Evolutionary conservation across 2,797 vertebrate species (phyloP).

Genomic region (Danio tinwini): DNA sequence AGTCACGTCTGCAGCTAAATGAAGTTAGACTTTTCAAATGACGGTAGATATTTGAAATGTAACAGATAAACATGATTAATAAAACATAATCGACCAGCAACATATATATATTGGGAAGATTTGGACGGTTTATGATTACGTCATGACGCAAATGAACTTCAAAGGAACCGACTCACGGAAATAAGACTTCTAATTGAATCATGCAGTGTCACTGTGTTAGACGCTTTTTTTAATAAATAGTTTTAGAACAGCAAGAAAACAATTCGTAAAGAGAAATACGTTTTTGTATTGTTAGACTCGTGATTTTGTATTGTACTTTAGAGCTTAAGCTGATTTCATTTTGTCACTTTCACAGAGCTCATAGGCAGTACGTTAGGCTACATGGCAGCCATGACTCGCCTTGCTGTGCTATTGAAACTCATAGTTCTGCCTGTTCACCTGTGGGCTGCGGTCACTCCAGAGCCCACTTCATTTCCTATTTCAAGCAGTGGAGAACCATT

Average conservation of each 20-base stretch:
- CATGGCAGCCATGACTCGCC: constrained; percentile 61
- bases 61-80: not conserved
- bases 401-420: constrained; percentile 63
- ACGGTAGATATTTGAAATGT: not conserved
- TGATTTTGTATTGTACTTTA: not conserved
- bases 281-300: not conserved
- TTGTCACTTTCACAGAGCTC: constrained; percentile 1
- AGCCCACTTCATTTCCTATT: constrained; percentile 54
- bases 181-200: too few relatives aligned
- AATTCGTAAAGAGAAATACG: not conserved
- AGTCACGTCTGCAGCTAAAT: not conserved
- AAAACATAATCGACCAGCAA: not conserved
- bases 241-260: not conserved
- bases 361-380: not conserved
- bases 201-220: not conserved
- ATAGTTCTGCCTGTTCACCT: constrained; percentile 34
- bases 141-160: not conserved
- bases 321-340: not conserved
- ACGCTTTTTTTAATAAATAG: not conserved
- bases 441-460: constrained; percentile 66
- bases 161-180: not conserved
- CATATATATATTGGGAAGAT: not conserved
- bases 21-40: too few relatives aligned
- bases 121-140: not conserved
- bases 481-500: constrained; percentile 75